Evolutionary conservation across 2,113 vertebrate genomes (phyloP).

Genomic region (Hymenochirus boettgeri): DNA sequence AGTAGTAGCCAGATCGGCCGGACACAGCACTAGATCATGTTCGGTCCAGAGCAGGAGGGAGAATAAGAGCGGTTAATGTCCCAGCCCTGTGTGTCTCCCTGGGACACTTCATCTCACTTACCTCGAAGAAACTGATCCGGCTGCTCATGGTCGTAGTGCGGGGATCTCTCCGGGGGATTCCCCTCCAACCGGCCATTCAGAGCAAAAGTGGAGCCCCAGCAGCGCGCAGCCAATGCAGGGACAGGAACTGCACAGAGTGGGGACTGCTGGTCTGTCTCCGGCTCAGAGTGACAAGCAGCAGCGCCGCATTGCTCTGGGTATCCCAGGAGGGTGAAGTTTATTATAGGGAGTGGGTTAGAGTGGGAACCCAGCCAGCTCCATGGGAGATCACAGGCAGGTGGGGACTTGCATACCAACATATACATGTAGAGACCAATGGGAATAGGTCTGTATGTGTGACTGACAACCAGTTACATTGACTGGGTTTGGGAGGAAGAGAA

Average conservation of each 20-base stretch:
- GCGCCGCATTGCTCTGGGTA: conserved; percentile 13
- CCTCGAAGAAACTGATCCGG: conserved; percentile 57
- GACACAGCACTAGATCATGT: neutral
- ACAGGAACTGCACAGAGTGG: neutral
- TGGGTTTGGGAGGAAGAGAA: no score
- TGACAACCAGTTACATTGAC: no score
- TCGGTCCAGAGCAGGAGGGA: neutral
- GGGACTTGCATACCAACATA: neutral
- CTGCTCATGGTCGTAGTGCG: conserved; percentile 48
- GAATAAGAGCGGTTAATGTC: no score
- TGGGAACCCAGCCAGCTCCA: conserved; percentile 9
- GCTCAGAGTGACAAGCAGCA: conserved; percentile 19
- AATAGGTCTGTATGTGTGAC: neutral
- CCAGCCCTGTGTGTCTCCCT: neutral
- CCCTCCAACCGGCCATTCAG: conserved; percentile 30
- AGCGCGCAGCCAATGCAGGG: neutral
- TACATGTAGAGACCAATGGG: neutral
- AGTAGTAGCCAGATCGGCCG: neutral
- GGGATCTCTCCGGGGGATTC: conserved; percentile 12
- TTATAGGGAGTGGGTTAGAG: neutral
- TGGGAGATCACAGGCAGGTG: neutral
- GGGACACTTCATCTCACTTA: conserved; percentile 31
- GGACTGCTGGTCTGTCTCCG: neutral
- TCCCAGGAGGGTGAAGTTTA: conserved; percentile 22
- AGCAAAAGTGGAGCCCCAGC: neutral